Evolutionary conservation across 2,113 vertebrate genomes (phyloP), one percentile per base, ranked within the genome.

Genomic region (Actenoides lindsayi): DNA sequence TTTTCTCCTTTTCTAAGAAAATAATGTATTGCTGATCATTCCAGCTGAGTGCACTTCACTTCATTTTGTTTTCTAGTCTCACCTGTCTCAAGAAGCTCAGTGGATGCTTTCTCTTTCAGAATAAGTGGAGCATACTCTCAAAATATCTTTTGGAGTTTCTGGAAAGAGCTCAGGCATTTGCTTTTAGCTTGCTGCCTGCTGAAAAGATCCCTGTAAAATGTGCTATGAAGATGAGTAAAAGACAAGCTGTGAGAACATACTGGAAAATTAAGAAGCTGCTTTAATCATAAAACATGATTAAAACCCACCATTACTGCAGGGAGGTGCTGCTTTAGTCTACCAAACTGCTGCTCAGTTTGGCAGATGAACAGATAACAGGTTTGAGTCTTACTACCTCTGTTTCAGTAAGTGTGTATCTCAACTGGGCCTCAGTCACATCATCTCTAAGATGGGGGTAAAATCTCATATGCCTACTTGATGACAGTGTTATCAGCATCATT

Each of bases 31-130:
- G 19, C 15, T 76, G 74, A 84, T 81, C 39, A 76, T 63, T 83
- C 33, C 81, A 76, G 24, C 48, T 62, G 44, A 92, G 73, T 20
- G 37, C 23, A 23, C 24, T 83, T 42, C 27, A 77, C 64, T 64
- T 86, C 20, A 48, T 35, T 88, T 64, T 63, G 65, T 14, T 68
- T 85, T 73, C 74, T 74, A 33, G 83, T 33, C 76, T 89, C 71
- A 97, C 97, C 97, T 97, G 97, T 97, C 84, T 94, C 94, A 35
- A 98, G 97, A 28, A 98, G 83, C 19, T 50, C 76, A 21, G 83
- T 6, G 2, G 96, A 93, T 75, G 63, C 59, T 77, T 97, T 91
- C 67, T 97, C 71, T 6, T 96, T 83, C 5, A 97, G 39, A 35
- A 91, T 91, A 93, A 94, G 69, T 3, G 50, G 87, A 50, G 79